Evolutionary conservation across 2,797 vertebrate species (phyloP).

Genomic region (Dermochelys coriacea): DNA sequence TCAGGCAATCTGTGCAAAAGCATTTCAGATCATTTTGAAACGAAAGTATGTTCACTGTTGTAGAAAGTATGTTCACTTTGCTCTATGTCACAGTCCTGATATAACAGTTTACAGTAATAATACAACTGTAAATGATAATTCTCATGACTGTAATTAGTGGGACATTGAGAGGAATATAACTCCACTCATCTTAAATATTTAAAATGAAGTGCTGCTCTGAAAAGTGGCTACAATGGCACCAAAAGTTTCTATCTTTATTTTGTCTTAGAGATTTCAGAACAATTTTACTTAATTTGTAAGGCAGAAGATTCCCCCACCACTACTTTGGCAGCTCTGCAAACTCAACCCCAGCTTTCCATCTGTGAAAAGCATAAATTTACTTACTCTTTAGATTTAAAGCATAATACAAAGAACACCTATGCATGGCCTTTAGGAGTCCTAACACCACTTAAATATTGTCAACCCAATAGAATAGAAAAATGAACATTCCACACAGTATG

Average conservation of each 20-base stretch:
- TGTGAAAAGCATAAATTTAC: not conserved
- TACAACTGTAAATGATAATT: conserved; percentile 22
- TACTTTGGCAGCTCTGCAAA: conserved; percentile 5
- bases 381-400: not conserved
- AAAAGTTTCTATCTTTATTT: conserved; percentile 5
- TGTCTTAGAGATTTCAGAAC: conserved; percentile 4
- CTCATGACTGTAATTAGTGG: conserved; percentile 41
- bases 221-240: not conserved
- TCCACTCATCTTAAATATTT: conserved; percentile 37
- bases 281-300: not conserved
- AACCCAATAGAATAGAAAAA: not conserved
- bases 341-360: not conserved
- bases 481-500: not conserved
- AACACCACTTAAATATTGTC: not conserved
- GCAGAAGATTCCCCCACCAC: not conserved
- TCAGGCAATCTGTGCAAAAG: conserved; percentile 5
- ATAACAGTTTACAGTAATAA: conserved; percentile 32
- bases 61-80: too few species aligned
- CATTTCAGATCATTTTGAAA: not conserved
- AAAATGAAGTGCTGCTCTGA: conserved; percentile 19
- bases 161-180: not conserved
- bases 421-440: not conserved
- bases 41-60: conserved; percentile 2
- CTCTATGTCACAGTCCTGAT: conserved; percentile 12
- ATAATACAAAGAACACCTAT: not conserved